Base-by-base conservation (phyloP, 30 jellyfish, hydroid and myxozoan species). In the Catostylus mosaicus region DNA sequence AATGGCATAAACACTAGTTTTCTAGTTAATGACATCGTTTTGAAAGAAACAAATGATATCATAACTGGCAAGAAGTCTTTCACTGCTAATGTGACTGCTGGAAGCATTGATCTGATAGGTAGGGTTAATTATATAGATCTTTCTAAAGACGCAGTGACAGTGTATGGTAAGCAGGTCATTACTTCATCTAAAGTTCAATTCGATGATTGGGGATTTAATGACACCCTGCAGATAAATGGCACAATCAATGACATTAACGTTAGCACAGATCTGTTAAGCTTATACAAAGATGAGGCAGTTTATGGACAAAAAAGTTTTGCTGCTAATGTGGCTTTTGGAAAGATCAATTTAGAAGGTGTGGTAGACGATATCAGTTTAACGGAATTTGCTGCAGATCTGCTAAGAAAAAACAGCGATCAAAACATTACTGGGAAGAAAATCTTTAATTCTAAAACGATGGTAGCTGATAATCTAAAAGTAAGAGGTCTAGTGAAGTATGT, bases 31-130 rank as follows among this genome's bases (percentile, higher is more conserved):
- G 89, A 88, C 54, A 24, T 47, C 8, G 88, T 88, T 24, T 18
- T 31, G 30, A 43, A 48, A 62, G 51, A 67, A 37, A 35, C 80
- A 1, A 48, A 62, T n/a, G 95, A 88, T 52, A 40, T 50, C 62
- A 81, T 88, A 29, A 27, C 63, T 20, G 97, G 97, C 54, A 16
- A 23, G n/a, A 88, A 88, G 59, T 6, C 51, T 24, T 80, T 88
- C 26, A n/a, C 5, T 1, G 47, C 14, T 3, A 59, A 23, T 34
- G 26, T 33, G 26, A 20, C 63, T 9, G 33, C 14, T 1, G 64
- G 75, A 14, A 45, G 43, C 50, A 47, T 79, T 14, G 46, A 47
- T 6, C 37, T 48, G 10, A 23, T 6, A 61, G 65, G 75, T 22
- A 68, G 10, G n/a, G 38, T 88, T 2, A 88, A 88, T 73, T 54